Base-by-base conservation (phyloP, 1,140 invertebrate species). In the Microvelia longipes region DNA sequence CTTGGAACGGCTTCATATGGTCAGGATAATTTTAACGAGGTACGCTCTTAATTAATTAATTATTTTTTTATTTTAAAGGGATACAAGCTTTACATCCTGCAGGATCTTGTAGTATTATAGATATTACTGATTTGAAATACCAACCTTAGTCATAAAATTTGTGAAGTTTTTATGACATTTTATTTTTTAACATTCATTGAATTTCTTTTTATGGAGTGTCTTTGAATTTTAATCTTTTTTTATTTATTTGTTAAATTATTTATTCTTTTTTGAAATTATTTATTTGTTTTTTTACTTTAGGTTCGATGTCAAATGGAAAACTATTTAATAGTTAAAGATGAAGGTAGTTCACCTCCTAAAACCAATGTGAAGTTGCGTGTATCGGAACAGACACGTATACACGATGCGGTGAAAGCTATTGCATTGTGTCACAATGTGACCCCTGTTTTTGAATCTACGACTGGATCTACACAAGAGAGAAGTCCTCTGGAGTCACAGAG, bases 361-460 rank as follows among this genome's bases (percentile, higher is more conserved):
- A 50, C 19, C 5, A 5, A 50, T 50, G 35, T 19, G 5, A 50
- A 50, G 35, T 19, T 64, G 24, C 11, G 62, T 11, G 15, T 24
- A 26, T 64, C 62, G 24, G 25, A 15, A 64, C 15, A 26, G 25
- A 64, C 5, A 11, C 83, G 93, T 61, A 88, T 96, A 62, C 89
- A 87, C 83, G 91, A 98, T 75, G 93, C 94, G 0, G 93, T 99
- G 2, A 88, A 93, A 75, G 95, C 96, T 0, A 80, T 99, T 15
- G 96, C 96, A 0, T 80, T 99, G 2, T 99, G 98, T 81, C 97
- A 99, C 79, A 99, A 99, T 81, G 98, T 99, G 0, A 99, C 98
- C 0, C 98, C 98, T 0, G 94, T 70, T 35, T 70, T 29, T 50
- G 69, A 70, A 50, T 64, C 61, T 29, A 60, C n/a, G 5, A 61